These are phyloP conservation scores for Anarhynchus alexandrinus DNA, from an alignment of 2,113 vertebrate genomes.

Conservation along the genomic window DNA sequence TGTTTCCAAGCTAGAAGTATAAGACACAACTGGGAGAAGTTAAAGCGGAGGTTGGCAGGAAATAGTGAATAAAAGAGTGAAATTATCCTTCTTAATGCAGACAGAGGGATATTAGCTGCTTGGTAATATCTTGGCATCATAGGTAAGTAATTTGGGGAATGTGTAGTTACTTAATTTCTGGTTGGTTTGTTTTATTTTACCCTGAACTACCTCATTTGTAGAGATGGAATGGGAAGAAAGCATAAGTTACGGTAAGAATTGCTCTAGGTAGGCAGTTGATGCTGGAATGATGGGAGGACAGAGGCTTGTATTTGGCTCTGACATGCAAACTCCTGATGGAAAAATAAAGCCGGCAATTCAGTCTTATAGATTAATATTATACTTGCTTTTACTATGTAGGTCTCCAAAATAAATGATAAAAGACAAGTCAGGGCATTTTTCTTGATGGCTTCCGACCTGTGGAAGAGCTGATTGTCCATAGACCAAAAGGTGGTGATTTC, in stretches of 20 bases:
- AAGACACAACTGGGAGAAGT: not conserved
- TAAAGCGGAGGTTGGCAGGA: not conserved
- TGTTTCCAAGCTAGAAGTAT: not conserved
- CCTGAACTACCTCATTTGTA: constrained; percentile 35
- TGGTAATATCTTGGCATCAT: not conserved
- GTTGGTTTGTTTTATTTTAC: constrained; percentile 2
- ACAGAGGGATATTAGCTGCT: not conserved
- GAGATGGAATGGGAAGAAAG: not conserved
- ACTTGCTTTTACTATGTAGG: not conserved
- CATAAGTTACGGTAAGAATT: not conserved
- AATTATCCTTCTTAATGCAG: not conserved
- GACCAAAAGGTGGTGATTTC: not conserved
- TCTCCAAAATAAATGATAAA: not conserved
- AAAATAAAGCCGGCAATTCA: not conserved
- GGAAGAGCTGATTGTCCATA: not conserved
- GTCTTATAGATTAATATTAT: not conserved
- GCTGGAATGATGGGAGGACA: not conserved
- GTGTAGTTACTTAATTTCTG: not conserved
- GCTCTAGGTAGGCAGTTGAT: not conserved
- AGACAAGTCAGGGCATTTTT: not conserved
- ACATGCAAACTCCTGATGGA: not conserved
- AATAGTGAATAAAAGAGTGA: not conserved
- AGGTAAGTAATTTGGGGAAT: not conserved
- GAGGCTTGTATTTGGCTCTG: not conserved
- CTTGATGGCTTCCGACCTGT: not conserved